Evolutionary conservation across 37 sponge, comb jelly and placozoan species (phyloP).

Genomic region (Axinella damicornis): DNA sequence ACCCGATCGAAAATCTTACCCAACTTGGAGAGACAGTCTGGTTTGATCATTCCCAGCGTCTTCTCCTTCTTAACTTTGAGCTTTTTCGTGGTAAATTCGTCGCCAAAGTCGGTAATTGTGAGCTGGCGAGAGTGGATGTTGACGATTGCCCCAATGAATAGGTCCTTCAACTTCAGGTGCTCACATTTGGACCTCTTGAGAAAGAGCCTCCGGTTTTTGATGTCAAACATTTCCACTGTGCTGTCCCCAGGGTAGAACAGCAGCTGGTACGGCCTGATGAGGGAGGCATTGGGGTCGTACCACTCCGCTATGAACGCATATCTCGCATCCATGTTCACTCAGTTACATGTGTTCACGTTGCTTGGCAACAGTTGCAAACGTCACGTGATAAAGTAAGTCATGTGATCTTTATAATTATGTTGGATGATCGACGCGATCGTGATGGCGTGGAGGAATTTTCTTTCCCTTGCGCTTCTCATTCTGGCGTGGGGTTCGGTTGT

Average conservation of each 20-base stretch:
- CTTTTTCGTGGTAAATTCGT: constrained; percentile 84
- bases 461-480: no score
- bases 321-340: constrained; percentile 65
- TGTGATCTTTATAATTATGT: no score
- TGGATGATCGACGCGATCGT: no score
- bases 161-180: constrained; percentile 70
- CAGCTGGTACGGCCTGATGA: constrained; percentile 89
- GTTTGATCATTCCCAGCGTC: constrained; percentile 88
- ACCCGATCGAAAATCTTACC: constrained; percentile 76
- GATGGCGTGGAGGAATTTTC: no score
- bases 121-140: constrained; percentile 93
- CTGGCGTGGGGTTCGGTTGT: no score
- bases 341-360: no score
- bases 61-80: constrained; percentile 81
- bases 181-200: constrained; percentile 79
- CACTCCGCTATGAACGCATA: constrained; percentile 93
- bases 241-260: constrained; percentile 83
- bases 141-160: constrained; percentile 88
- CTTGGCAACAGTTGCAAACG: not conserved
- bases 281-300: constrained; percentile 95
- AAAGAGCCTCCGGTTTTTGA: constrained; percentile 88
- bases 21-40: constrained; percentile 79
- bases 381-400: no score
- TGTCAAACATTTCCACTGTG: constrained; percentile 92
- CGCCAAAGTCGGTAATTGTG: constrained; percentile 88